phyloP scores from a whole-genome alignment of 2,888 invertebrate species.

The Portevinia maculata region DNA sequence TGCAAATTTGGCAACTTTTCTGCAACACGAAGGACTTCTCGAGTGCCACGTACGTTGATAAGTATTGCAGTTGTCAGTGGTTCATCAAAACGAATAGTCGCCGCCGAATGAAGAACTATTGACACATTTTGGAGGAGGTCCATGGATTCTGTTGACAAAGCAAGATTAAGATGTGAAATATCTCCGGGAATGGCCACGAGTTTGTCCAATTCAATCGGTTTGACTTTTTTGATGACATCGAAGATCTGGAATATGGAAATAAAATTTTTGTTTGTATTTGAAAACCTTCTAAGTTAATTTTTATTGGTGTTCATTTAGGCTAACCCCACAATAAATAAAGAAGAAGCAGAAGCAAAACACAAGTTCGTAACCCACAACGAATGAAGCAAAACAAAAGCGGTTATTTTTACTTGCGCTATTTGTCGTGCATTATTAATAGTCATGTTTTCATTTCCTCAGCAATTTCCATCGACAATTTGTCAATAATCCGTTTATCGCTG shows the following conservation, averaged over 20 bases:
- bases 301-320: too few relatives aligned
- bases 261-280: neutral
- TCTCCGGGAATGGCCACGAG: slow-evolving; percentile 79
- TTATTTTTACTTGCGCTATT: too few relatives aligned
- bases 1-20: slow-evolving; percentile 84
- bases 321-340: too few relatives aligned
- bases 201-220: slow-evolving; percentile 77
- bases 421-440: too few relatives aligned
- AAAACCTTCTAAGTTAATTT: too few relatives aligned
- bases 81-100: slow-evolving; percentile 93
- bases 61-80: slow-evolving; percentile 86
- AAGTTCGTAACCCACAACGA: too few relatives aligned
- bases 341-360: too few relatives aligned
- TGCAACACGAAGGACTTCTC: slow-evolving; percentile 86
- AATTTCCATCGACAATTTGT: too few relatives aligned
- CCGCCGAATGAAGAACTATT: slow-evolving; percentile 91
- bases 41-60: slow-evolving; percentile 87
- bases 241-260: slow-evolving; percentile 75
- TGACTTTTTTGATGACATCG: slow-evolving; percentile 75
- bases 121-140: slow-evolving; percentile 84
- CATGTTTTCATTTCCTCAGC: too few relatives aligned
- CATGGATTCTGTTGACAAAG: slow-evolving; percentile 72
- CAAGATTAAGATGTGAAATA: slow-evolving; percentile 76
- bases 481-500: too few relatives aligned
- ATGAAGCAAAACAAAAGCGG: too few relatives aligned